Percentiles rank a stretch among this genome's conserved stretches.
Conservation (phyloP, 2,113 vertebrate genomes). For the Nesospiza acunhae region DNA sequence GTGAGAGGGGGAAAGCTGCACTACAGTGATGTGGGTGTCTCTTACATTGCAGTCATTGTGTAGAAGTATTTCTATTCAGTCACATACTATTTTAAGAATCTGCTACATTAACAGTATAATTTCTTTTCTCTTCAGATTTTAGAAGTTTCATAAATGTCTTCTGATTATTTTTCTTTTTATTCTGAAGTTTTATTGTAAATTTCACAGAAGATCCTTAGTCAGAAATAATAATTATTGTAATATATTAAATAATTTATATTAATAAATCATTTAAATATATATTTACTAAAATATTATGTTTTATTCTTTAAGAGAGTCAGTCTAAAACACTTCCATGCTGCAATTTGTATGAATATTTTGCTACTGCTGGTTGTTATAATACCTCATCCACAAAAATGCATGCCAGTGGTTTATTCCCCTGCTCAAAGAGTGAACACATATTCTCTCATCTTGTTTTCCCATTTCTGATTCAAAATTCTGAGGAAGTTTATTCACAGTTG, state of each 20-base stretch:
- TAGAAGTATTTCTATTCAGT: neutral
- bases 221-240: neutral
- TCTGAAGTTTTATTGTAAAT: neutral
- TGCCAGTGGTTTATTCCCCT: neutral
- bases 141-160: neutral
- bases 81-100: neutral
- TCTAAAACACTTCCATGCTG: neutral
- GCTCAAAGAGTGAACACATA: neutral
- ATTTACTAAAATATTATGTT: neutral
- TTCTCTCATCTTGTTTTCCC: neutral
- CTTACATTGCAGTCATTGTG: neutral
- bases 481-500: neutral
- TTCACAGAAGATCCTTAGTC: neutral
- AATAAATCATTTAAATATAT: neutral
- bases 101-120: fast-evolving
- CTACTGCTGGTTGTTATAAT: neutral
- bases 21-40: neutral
- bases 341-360: neutral
- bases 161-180: neutral
- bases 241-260: too few relatives aligned
- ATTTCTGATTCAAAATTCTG: neutral
- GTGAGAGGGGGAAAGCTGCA: neutral
- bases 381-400: neutral
- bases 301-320: neutral
- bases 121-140: neutral